Evolutionary conservation across 1,140 invertebrate genomes (phyloP).

Genomic region (Zaprionus ghesquierei): DNA sequence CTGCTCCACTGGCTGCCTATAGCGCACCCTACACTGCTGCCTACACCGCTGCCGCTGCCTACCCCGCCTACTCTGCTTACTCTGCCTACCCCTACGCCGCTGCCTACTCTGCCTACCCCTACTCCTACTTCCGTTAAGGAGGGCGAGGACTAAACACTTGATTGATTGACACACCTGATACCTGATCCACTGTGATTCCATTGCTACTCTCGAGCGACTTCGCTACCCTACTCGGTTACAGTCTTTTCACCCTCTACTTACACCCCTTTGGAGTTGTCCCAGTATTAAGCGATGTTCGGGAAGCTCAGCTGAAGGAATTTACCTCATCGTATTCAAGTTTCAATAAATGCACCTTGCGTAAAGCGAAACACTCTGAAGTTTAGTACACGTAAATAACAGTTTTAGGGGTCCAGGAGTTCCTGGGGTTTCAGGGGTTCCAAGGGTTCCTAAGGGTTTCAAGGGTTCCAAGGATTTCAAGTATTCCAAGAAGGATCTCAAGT

Average conservation of each 20-base stretch:
- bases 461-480: background rate
- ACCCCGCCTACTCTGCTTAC: slow-evolving; percentile 70
- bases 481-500: too few species aligned
- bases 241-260: background rate
- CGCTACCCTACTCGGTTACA: background rate
- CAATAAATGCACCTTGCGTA: slow-evolving; percentile 73
- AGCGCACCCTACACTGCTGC: slow-evolving; percentile 48
- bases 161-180: slow-evolving; percentile 1
- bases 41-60: slow-evolving; percentile 55
- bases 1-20: slow-evolving; percentile 65
- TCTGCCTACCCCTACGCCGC: slow-evolving; percentile 72
- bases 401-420: background rate
- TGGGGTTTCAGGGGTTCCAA: background rate
- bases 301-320: slow-evolving; percentile 18
- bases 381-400: background rate
- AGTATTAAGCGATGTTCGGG: slow-evolving; percentile 43
- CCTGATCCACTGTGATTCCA: slow-evolving; percentile 3
- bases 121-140: slow-evolving; percentile 71
- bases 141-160: background rate
- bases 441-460: background rate
- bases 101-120: slow-evolving; percentile 75
- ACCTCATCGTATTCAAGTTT: slow-evolving; percentile 38
- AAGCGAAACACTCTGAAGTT: slow-evolving; percentile 38
- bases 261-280: slow-evolving; percentile 10
- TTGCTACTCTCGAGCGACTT: background rate